Base-by-base conservation (phyloP, 2,797 vertebrate genomes). In the Emys orbicularis region DNA sequence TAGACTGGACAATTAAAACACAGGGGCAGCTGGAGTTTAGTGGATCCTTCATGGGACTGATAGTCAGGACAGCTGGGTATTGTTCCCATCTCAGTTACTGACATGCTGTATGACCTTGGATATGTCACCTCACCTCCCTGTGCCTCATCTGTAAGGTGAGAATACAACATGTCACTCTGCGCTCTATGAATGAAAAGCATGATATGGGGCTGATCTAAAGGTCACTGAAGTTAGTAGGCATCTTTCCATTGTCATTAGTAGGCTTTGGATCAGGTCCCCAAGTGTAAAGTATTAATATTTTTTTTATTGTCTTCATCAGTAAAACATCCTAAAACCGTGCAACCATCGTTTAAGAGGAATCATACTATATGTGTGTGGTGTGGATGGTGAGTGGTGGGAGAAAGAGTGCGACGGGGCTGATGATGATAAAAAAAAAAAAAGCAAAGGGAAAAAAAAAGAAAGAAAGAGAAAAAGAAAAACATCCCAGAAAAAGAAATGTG, bases 121-220 rank as follows among this genome's bases (percentile, higher is more conserved):
- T 44, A 68, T 93, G 85, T 72, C 87, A n/a, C 1, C 1, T 90
- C 90, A 76, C 81, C 65, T 54, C 8, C 54, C 41, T 81, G 53
- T 81, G 65, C 83, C n/a, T 91, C 82, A 49, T 47, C 6, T 4
- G 1, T 89, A 84, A 91, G 82, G 34, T 31, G 82, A 89, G n/a
- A 59, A 68, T 80, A 79, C 50, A 8, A 81, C 19, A 91, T 89
- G 91, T 83, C 65, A 18, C 87, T 94, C 82, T 59, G 85, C 84
- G 79, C 56, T 96, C 29, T 49, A 18, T 88, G 80, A 93, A 97
- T 92, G 44, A 95, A 95, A 96, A 93, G 87, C 93, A 95, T 15
- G 95, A 94, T 91, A 92, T 18, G 83, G 93, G 91, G 41, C 68
- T 83, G 89, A 96, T 95, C 72, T 77, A 90, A 95, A 94, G 91